Base-by-base conservation (phyloP, 2,888 invertebrate genomes). In the Chloromyia formosa region DNA sequence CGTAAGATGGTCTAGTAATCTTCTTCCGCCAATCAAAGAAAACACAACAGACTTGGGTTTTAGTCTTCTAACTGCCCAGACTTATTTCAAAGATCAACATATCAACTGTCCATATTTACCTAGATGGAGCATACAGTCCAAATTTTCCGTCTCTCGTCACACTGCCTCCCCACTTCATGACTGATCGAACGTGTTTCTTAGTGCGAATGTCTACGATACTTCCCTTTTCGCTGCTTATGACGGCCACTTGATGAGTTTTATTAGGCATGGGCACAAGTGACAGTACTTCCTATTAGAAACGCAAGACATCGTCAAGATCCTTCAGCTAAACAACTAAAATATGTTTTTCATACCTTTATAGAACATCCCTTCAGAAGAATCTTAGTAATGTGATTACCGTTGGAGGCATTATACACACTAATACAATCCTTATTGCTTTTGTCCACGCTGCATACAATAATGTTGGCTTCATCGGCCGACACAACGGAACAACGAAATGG, bases 161-260 rank as follows among this genome's bases (percentile, higher is more conserved):
- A 71, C 90, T 92, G 0, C 97, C 97, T 78, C 95, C 95, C 97
- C 97, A 98, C 80, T 95, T 93, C 0, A 93, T 92, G 14, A 97
- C 91, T 0, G 94, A 91, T 71, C 96, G 89, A n/a, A 97, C 87
- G 77, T 95, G 91, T 80, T 94, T 92, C 81, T 96, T 97, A 18
- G 91, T 93, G 82, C 93, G 93, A 76, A 97, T 93, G 81, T 98
- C 97, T 79, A 97, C 87, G 54, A 98, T 92, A 77, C 93, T 94
- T 12, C 94, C 94, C 83, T 96, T 97, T 80, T 97, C 97, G 9
- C 91, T 91, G 72, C 96, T 94, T 2, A 97, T 92, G 0, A 97
- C 91, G 0, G 95, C 96, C 5, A 97, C 89, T 87, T 95, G 92
- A 76, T 93, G 89, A 0, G 92, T 88, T 83, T 94, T 94, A 83